These are phyloP conservation scores for Myiothlypis chrysogaster DNA, from an alignment of 2,797 vertebrate species.

Conservation along the genomic window DNA sequence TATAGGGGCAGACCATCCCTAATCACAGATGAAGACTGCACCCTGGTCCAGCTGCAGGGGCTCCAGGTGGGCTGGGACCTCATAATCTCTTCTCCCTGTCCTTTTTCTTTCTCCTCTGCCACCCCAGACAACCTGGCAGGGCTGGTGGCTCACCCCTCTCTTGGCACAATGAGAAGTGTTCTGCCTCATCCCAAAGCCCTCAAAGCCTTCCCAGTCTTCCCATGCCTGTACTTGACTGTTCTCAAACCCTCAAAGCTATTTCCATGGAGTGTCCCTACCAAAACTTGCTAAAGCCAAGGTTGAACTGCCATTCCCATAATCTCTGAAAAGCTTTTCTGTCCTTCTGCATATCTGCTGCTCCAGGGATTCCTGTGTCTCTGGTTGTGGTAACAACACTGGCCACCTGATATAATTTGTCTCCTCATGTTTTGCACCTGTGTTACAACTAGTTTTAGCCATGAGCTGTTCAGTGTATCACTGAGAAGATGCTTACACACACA, in stretches of 20 bases:
- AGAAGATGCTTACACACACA: not conserved
- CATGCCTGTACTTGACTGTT: not conserved
- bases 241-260: not conserved
- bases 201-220: not conserved
- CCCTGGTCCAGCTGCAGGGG: not conserved
- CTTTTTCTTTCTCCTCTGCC: not conserved
- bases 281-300: not conserved
- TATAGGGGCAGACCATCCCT: not conserved
- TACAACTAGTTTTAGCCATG: not conserved
- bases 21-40: not conserved
- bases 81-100: not conserved
- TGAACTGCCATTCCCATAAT: not conserved
- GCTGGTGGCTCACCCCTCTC: not conserved
- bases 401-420: not conserved
- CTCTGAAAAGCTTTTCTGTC: not conserved
- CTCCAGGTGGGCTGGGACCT: not conserved
- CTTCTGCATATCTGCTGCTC: not conserved
- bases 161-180: not conserved
- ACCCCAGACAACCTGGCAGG: not conserved
- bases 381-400: not conserved
- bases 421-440: rapidly evolving
- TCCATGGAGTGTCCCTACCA: not conserved
- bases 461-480: not conserved
- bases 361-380: not conserved
- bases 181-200: not conserved